A percentile compares a stretch with the other conserved stretches of the same genome.
These are phyloP conservation scores for Watsonalla cultraria DNA, from an alignment of 2,888 invertebrate species.

Conservation along the genomic window DNA sequence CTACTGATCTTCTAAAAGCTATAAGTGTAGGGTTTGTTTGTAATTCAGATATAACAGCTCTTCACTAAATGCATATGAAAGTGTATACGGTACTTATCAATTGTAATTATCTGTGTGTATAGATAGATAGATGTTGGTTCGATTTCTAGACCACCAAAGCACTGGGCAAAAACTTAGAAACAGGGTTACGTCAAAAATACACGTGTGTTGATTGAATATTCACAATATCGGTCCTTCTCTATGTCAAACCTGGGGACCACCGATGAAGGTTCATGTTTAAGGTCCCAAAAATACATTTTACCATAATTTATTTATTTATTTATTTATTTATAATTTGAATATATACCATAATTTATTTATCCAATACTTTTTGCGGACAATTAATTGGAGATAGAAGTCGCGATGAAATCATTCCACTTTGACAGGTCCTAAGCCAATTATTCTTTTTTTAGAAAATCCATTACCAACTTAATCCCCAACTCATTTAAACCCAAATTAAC, in stretches of 20 bases:
- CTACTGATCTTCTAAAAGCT: no score
- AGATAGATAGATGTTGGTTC: no score
- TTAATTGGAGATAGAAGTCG: constrained; percentile 62
- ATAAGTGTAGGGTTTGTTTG: no score
- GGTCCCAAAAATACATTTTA: constrained; percentile 18
- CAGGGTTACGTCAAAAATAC: no score
- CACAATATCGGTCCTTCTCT: neutral
- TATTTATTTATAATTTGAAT: constrained; percentile 47
- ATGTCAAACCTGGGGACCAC: constrained; percentile 31
- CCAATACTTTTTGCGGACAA: constrained; percentile 46
- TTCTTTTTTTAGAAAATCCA: constrained; percentile 26
- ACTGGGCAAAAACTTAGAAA: no score
- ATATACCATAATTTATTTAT: constrained; percentile 39
- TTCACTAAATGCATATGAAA: no score
- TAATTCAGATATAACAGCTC: no score
- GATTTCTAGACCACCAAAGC: no score
- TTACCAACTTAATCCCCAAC: neutral
- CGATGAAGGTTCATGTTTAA: constrained; percentile 52
- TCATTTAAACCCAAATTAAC: neutral
- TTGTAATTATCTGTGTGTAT: no score
- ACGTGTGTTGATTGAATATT: neutral
- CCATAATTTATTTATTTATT: constrained; percentile 46
- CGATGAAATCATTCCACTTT: constrained; percentile 66
- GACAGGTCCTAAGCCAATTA: constrained; percentile 64
- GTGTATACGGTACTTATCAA: no score